These are phyloP conservation scores for Cacatua alba DNA, from an alignment of 2,113 vertebrate genomes.

Conservation along the genomic window DNA sequence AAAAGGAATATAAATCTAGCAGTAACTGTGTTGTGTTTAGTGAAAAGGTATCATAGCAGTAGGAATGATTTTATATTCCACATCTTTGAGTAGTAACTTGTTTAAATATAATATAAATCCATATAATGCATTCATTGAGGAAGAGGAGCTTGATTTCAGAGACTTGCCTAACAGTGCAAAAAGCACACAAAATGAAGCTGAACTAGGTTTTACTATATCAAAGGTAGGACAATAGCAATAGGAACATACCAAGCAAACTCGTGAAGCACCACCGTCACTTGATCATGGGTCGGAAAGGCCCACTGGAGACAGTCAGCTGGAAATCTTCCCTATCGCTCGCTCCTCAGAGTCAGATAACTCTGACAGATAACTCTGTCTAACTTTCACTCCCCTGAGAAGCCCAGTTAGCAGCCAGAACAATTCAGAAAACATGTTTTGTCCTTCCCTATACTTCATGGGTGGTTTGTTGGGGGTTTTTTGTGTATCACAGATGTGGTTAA, in stretches of 20 bases:
- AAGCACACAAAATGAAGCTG: background rate
- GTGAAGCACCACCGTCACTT: background rate
- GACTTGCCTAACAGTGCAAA: background rate
- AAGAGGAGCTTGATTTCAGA: background rate
- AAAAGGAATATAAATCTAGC: background rate
- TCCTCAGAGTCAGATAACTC: background rate
- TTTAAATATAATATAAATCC: background rate
- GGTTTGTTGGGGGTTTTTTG: background rate
- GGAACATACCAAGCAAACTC: background rate
- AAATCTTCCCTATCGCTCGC: background rate
- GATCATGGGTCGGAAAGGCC: background rate
- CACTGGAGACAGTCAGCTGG: background rate
- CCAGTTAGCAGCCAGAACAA: background rate
- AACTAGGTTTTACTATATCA: background rate
- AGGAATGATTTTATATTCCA: background rate
- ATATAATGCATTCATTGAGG: background rate
- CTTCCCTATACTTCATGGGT: background rate
- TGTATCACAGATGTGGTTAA: background rate
- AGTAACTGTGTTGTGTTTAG: background rate
- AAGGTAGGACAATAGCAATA: background rate
- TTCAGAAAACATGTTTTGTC: background rate
- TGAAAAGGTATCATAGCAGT: background rate
- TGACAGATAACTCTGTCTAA: slow-evolving; percentile 3
- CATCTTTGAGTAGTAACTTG: background rate
- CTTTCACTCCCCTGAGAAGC: background rate